These are phyloP conservation scores for Arenaria interpres DNA, from an alignment of 2,113 vertebrate genomes.

Conservation along the genomic window DNA sequence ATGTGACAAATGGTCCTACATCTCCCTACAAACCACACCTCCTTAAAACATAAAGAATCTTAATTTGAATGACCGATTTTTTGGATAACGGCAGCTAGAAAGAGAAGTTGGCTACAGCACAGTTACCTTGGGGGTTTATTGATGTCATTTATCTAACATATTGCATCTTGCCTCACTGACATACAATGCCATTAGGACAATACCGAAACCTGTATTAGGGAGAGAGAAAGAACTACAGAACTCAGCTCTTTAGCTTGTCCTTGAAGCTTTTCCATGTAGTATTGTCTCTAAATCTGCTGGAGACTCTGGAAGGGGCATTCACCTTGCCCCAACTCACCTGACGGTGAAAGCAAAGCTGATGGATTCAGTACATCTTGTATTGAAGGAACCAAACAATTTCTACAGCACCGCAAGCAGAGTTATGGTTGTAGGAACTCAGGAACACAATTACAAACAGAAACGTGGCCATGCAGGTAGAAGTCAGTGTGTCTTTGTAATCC, in stretches of 20 bases:
- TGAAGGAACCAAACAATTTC: not conserved
- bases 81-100: not conserved
- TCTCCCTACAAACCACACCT: not conserved
- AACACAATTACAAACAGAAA: not conserved
- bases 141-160: not conserved
- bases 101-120: not conserved
- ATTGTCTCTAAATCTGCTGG: not conserved
- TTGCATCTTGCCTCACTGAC: not conserved
- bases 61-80: not conserved
- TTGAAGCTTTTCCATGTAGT: not conserved
- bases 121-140: not conserved
- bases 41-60: not conserved
- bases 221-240: not conserved
- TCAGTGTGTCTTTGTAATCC: not conserved
- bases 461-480: not conserved
- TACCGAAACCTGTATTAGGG: not conserved
- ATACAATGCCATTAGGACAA: not conserved
- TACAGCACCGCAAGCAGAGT: not conserved
- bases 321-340: not conserved
- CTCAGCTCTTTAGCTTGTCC: not conserved
- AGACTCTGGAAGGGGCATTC: not conserved
- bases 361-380: not conserved
- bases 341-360: not conserved
- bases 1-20: not conserved
- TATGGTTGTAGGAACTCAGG: not conserved